Conservation (phyloP, 2,113 vertebrate species). For the Caranx melampygus region DNA sequence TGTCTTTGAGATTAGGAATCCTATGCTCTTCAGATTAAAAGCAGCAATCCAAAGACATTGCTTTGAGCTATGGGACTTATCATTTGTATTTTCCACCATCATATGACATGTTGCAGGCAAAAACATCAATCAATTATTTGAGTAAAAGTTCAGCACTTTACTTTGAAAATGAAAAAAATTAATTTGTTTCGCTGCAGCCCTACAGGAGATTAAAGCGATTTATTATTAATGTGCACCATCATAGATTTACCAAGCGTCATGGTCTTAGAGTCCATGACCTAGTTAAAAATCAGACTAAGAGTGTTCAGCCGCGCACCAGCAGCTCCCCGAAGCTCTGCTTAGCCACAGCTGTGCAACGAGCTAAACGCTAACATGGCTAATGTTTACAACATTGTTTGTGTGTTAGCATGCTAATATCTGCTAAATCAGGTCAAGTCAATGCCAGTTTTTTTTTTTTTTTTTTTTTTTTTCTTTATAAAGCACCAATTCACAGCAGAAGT, state of each 20-base stretch:
- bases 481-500: too few species aligned
- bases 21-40: background rate
- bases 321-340: background rate
- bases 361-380: background rate
- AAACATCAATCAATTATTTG: background rate
- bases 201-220: background rate
- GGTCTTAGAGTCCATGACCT: constrained; percentile 3
- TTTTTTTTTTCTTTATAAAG: too few species aligned
- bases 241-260: background rate
- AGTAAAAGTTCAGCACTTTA: background rate
- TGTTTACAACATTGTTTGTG: too few species aligned
- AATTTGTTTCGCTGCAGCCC: background rate
- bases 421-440: too few species aligned
- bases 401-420: background rate
- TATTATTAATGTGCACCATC: background rate
- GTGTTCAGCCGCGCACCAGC: background rate
- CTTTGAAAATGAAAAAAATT: background rate
- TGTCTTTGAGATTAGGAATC: background rate
- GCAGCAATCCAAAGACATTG: background rate
- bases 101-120: background rate
- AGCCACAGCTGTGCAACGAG: background rate
- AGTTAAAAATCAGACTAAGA: background rate
- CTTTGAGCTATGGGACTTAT: background rate
- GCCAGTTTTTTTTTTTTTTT: too few species aligned
- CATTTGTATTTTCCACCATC: background rate